phyloP scores from a whole-genome alignment of 2,797 vertebrate genomes.

The Scarus forsteni region DNA sequence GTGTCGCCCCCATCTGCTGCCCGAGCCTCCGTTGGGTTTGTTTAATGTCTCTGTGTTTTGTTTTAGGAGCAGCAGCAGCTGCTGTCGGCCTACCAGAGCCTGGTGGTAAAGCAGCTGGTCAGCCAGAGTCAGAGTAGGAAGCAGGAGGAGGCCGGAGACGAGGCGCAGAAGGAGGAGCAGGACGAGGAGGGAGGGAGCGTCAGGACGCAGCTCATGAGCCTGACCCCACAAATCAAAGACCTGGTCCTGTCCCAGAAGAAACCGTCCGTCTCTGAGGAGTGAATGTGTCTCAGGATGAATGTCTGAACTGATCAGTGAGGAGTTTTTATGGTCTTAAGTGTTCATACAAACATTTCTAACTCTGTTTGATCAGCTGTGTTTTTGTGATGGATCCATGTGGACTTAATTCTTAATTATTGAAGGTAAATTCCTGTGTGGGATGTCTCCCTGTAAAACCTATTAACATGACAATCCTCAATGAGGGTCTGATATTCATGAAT shows the following conservation, averaged over 20 bases:
- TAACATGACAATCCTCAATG: slow-evolving; percentile 57
- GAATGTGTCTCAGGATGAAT: slow-evolving; percentile 24
- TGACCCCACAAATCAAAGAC: slow-evolving; percentile 90
- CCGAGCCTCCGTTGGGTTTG: background rate
- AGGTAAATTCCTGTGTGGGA: slow-evolving; percentile 50
- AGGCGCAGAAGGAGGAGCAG: slow-evolving; percentile 63
- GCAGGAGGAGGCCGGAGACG: slow-evolving; percentile 63
- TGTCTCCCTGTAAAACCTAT: slow-evolving; percentile 31
- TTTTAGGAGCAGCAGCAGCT: slow-evolving; percentile 92
- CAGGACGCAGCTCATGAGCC: slow-evolving; percentile 86
- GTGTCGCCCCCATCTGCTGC: slow-evolving; percentile 27
- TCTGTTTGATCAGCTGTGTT: slow-evolving; percentile 7
- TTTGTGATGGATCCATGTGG: slow-evolving; percentile 31
- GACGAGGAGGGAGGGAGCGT: slow-evolving; percentile 77
- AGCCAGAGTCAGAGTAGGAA: slow-evolving; percentile 85
- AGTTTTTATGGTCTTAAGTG: slow-evolving; percentile 9
- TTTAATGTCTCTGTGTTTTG: slow-evolving; percentile 2
- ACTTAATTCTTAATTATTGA: slow-evolving; percentile 38
- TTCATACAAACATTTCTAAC: slow-evolving; percentile 15
- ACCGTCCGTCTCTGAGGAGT: slow-evolving; percentile 88
- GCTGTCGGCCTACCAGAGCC: slow-evolving; percentile 89
- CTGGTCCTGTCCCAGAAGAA: slow-evolving; percentile 90
- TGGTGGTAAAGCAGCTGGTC: slow-evolving; percentile 95
- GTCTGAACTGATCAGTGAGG: background rate
- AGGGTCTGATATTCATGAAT: slow-evolving; percentile 45